Conservation (phyloP, 2,888 invertebrate species). For the Ashinkailepas kermadecensis region DNA sequence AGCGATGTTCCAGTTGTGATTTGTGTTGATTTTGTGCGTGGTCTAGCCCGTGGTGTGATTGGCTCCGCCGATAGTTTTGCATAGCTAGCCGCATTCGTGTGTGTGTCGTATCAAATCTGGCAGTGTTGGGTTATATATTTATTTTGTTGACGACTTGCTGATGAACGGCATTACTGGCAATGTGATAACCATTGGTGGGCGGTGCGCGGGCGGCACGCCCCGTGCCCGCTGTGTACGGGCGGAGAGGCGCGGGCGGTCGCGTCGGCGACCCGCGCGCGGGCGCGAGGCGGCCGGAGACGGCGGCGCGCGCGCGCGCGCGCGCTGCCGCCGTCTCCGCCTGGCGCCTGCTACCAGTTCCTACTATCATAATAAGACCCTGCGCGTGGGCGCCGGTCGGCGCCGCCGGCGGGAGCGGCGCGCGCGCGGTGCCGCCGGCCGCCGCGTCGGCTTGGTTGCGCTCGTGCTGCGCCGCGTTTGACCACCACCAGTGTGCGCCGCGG, state of each 20-base stretch:
- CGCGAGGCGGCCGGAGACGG: neutral
- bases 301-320: neutral
- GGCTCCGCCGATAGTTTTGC: neutral
- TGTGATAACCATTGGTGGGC: neutral
- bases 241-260: neutral
- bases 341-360: slow-evolving; percentile 15
- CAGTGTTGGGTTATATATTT: slow-evolving; percentile 23
- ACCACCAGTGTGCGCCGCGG: neutral
- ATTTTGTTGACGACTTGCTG: neutral
- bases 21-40: slow-evolving; percentile 9
- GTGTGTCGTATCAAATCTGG: neutral
- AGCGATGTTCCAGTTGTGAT: neutral
- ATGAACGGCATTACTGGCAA: slow-evolving; percentile 16
- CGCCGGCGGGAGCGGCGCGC: neutral
- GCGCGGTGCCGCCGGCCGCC: neutral
- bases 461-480: neutral
- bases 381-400: neutral
- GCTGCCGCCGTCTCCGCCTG: neutral
- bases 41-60: neutral
- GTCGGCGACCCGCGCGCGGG: neutral
- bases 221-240: neutral
- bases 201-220: neutral
- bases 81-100: neutral
- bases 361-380: neutral
- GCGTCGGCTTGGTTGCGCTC: neutral